Evolutionary conservation across 37 sponge, comb jelly and placozoan genomes (phyloP), one percentile per base, ranked within the genome.

Genomic region (Haliclona indistincta): DNA sequence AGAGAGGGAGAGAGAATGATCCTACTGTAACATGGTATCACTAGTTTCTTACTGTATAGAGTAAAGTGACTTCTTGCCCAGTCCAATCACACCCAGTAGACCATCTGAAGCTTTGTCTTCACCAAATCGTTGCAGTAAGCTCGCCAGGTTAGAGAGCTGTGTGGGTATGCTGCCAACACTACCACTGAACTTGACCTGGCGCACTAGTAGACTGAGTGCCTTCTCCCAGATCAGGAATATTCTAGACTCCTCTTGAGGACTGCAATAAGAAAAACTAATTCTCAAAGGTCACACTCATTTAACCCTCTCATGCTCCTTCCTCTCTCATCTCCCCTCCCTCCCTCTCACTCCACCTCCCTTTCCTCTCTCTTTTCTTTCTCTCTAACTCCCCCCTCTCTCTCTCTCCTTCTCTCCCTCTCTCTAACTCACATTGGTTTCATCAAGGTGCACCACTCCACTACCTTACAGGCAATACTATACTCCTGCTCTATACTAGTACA

Each of bases 201-300:
- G 53, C 20, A 76, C 38, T 33, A 89, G 43, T 11, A 93, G 73
- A 49, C 70, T 53, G 20, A 93, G 58, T 1, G 67, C 43, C 67
- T 93, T 89, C 63, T 65, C 73, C 84, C 92, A 89, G 39, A 93
- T 36, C 22, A 93, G 80, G 15, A 93, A 56, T 0, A 82, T 32
- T 55, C 78, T 89, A 1, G 70, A 70, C 52, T 93, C 94, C 4
- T 78, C 30, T 10, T 49, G 23, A n/a, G n/a, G n/a, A n/a, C n/a
- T n/a, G n/a, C n/a, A n/a, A n/a, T n/a, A n/a, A n/a, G n/a, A n/a
- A n/a, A n/a, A n/a, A n/a, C n/a, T n/a, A n/a, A n/a, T n/a, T n/a
- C n/a, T n/a, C n/a, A n/a, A n/a, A n/a, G n/a, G n/a, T n/a, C n/a
- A n/a, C n/a, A n/a, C n/a, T n/a, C n/a, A n/a, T n/a, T n/a, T n/a